Conservation (phyloP, 2,888 invertebrate species). For the Andrena praecox region DNA sequence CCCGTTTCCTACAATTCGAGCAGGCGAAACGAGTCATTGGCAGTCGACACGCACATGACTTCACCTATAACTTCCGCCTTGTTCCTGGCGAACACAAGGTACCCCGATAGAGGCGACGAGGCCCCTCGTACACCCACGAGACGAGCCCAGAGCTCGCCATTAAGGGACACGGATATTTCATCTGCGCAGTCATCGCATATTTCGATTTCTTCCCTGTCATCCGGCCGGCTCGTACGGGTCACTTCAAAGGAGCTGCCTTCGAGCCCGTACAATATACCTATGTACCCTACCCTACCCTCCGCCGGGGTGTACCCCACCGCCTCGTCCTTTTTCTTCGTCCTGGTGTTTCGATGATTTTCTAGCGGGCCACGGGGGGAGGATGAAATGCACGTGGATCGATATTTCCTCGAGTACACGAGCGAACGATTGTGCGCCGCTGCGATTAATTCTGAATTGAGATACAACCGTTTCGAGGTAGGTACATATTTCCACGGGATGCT, state of each 20-base stretch:
- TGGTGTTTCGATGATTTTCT: conserved; percentile 67
- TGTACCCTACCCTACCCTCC: conserved; percentile 56
- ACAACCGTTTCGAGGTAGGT: no score
- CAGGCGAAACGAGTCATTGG: conserved; percentile 38
- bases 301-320: conserved; percentile 50
- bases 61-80: conserved; percentile 50
- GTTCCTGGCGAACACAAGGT: conserved; percentile 39
- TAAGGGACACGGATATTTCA: conserved; percentile 79
- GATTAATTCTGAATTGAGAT: conserved; percentile 18
- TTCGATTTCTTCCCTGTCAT: conserved; percentile 81
- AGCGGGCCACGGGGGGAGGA: conserved; percentile 25
- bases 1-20: not conserved
- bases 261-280: conserved; percentile 69
- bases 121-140: conserved; percentile 63
- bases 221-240: conserved; percentile 74
- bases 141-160: conserved; percentile 75
- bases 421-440: not conserved
- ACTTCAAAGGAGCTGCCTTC: conserved; percentile 76
- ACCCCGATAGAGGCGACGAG: conserved; percentile 57
- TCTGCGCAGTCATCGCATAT: conserved; percentile 81
- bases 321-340: conserved; percentile 69
- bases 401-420: conserved; percentile 44
- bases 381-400: conserved; percentile 39
- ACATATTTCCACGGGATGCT: no score
- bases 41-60: conserved; percentile 48